Percentiles rank a stretch among this genome's conserved stretches.
Evolutionary conservation across 2,797 vertebrate genomes (phyloP).

Genomic region (Sternarchorhynchus goeldii): DNA sequence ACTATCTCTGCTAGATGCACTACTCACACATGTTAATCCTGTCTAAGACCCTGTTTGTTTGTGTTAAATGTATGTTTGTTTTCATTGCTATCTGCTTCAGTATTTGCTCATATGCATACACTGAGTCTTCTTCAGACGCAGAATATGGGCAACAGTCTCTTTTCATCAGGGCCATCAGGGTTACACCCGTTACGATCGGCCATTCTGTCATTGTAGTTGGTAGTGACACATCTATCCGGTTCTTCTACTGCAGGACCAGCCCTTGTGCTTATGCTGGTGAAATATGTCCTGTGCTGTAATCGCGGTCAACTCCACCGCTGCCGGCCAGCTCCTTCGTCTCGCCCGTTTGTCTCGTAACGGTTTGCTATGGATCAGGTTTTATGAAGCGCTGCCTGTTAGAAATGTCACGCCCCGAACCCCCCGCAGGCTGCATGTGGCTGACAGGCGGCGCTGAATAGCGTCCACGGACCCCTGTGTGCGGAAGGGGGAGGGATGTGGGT

Average conservation of each 20-base stretch:
- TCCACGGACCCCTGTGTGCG: not conserved
- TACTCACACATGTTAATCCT: too few relatives aligned
- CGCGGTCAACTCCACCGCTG: conserved; percentile 2
- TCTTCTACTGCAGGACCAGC: not conserved
- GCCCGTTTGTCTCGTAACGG: conserved; percentile 36
- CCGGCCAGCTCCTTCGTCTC: conserved; percentile 38
- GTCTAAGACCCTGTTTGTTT: too few relatives aligned
- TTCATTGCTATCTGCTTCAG: too few relatives aligned
- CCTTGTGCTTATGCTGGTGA: conserved; percentile 15
- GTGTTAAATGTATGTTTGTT: too few relatives aligned
- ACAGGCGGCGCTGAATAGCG: conserved; percentile 19
- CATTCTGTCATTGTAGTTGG: not conserved
- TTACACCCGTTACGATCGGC: too few relatives aligned
- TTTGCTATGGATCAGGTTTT: conserved; percentile 51
- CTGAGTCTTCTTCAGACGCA: too few relatives aligned
- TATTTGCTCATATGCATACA: too few relatives aligned
- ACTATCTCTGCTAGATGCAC: too few relatives aligned
- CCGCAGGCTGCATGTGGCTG: not conserved
- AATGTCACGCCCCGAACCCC: conserved; percentile 9
- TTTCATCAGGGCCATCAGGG: too few relatives aligned
- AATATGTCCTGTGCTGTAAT: conserved; percentile 8
- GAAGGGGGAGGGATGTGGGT: too few relatives aligned
- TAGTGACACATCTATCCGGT: not conserved
- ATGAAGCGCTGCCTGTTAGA: conserved; percentile 48
- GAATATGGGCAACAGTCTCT: too few relatives aligned